Base-by-base conservation (phyloP, 1,140 invertebrate genomes). In the Tetragonula clypearis region DNA sequence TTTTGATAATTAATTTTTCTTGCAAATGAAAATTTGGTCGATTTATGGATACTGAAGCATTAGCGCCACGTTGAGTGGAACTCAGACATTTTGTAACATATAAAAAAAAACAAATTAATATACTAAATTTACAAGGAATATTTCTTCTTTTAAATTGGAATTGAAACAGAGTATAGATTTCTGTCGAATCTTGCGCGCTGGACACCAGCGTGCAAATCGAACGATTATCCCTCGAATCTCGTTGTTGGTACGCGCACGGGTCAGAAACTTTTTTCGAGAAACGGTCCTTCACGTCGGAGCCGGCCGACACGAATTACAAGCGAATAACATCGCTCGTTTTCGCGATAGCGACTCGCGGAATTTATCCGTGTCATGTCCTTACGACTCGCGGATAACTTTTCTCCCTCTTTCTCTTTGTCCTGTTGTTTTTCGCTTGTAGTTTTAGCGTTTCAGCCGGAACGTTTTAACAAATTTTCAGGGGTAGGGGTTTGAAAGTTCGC, bases 171-270 rank as follows among this genome's bases (percentile, higher is more conserved):
- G 30, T 30, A 30, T 30, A 30, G 30, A 1, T 72, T 49, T 49
- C 17, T 15, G 12, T 15, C 71, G 41, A 49, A n/a, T 72, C 49
- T 17, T 5, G 19, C 35, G 71, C 30, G 23, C 12, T 41, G 12
- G 1, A 2, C 12, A 79, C 76, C 41, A 55, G 35, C 58, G 9
- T 56, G 84, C 58, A 79, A 86, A 79, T 86, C 71, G 72, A 66
- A 65, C 30, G 49, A 74, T 49, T 4, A 49, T 79, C 60, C 86
- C 68, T 87, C n/a, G 58, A 72, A 86, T 86, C 56, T 14, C n/a
- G 15, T 11, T 49, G 9, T n/a, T 71, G 19, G 9, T 14, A 3
- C 60, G n/a, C 62, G 65, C 72, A 73, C 60, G 78, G 41, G 21
- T 49, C 35, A 35, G 14, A 11, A 23, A 23, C 35, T 53, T 73